phyloP scores from a whole-genome alignment of 1,140 invertebrate genomes.

The Aleiodes sp. region DNA sequence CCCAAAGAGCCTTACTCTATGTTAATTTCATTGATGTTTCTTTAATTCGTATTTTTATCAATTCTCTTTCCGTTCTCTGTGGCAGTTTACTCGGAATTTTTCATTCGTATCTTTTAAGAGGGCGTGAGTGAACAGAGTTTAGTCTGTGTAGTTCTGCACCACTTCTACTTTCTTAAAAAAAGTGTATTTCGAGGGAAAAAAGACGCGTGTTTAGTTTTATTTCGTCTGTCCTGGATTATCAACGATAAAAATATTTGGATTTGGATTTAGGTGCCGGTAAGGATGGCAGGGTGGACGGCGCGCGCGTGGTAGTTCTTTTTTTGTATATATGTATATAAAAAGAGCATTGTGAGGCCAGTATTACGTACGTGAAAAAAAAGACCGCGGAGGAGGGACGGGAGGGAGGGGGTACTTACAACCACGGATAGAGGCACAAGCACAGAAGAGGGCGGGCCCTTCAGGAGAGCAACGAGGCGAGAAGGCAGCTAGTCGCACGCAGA shows the following conservation, averaged over 20 bases:
- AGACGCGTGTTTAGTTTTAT: no score
- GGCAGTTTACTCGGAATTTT: neutral
- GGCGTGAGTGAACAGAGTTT: neutral
- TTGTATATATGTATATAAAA: neutral
- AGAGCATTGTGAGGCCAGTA: neutral
- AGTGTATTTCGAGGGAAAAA: no score
- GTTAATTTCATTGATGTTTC: no score
- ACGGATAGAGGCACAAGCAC: conserved; percentile 20
- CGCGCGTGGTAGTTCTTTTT: neutral
- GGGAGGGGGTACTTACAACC: conserved; percentile 9
- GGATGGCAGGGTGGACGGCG: neutral
- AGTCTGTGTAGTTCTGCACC: neutral
- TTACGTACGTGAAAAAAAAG: conserved; percentile 17
- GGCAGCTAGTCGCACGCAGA: conserved; percentile 57
- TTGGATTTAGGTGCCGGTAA: no score
- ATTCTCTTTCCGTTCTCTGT: no score
- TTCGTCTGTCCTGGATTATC: no score
- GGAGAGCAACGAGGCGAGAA: conserved; percentile 43
- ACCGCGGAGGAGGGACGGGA: neutral
- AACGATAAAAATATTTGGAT: no score
- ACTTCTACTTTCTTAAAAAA: neutral
- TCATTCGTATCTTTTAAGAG: neutral
- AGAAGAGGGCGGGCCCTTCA: conserved; percentile 41
- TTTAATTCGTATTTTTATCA: no score
- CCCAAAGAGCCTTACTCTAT: no score